Evolutionary conservation across 53 echinoderm and acorn worm species (phyloP).

Genomic region (Patiria pectinifera): DNA sequence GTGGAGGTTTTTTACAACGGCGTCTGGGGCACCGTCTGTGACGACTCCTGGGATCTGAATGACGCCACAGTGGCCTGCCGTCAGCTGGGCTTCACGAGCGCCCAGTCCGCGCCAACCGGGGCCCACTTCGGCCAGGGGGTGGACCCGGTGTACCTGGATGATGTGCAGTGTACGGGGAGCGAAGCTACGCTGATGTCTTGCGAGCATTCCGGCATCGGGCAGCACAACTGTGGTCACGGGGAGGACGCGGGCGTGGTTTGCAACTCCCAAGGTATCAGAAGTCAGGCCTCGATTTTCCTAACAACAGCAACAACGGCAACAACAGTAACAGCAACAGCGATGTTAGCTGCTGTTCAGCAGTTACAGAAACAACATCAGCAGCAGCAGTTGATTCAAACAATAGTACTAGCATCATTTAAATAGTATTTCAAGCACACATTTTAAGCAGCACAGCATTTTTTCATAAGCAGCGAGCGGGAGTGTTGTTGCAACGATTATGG

Average conservation of each 20-base stretch:
- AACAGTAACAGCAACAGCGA: neutral
- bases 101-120: conserved; percentile 6
- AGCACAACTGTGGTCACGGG: conserved; percentile 33
- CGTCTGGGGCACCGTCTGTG: conserved; percentile 61
- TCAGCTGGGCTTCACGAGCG: conserved; percentile 57
- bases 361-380: neutral
- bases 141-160: conserved; percentile 40
- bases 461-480: no score
- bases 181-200: conserved; percentile 41
- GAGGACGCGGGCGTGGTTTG: conserved; percentile 51
- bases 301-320: neutral
- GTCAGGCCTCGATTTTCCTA: neutral
- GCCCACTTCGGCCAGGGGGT: conserved; percentile 55
- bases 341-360: neutral
- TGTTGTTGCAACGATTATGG: no score
- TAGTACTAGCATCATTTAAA: no score
- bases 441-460: no score
- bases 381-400: neutral
- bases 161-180: conserved; percentile 39
- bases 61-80: conserved; percentile 62
- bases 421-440: no score
- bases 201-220: conserved; percentile 27
- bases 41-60: conserved; percentile 49
- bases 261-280: conserved; percentile 11
- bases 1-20: conserved; percentile 54